Evolutionary conservation across 2,113 vertebrate species (phyloP), one percentile per base, ranked within the genome.

Genomic region (Callorhinus ursinus): DNA sequence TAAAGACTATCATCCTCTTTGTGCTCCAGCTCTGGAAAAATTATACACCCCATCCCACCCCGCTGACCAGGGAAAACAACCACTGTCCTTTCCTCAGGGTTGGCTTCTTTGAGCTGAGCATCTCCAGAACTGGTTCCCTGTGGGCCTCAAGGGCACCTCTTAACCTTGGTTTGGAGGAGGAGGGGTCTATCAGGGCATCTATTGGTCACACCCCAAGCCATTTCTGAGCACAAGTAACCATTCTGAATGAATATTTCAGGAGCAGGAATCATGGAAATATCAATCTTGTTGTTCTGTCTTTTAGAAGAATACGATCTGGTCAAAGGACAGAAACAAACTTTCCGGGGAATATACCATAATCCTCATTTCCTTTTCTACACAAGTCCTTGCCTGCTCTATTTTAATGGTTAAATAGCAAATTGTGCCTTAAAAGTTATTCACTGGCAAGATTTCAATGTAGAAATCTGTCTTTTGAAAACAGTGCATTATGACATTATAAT

Each of bases 361-460:
- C n/a, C 6, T 82, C 69, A 57, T 93, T 96, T 91, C 31, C 16
- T 80, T 91, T 72, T 92, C n/a, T 83, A 42, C 26, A 31, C 46
- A 90, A 88, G 22, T 76, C 46, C 22, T 14, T 77, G 18, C 53
- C 51, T 95, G 79, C 71, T 28, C 6, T 49, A 88, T 85, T 85
- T 90, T 71, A 88, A 71, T 85, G 82, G 42, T 51, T 91, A 95
- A 88, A 79, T 31, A 94, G 39, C 74, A 88, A 94, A 79, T 67
- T 65, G 22, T 92, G n/a, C 51, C 81, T 67, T 84, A 92, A 97
- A 96, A 95, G 79, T 83, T 94, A 90, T 93, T 96, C 82, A 72
- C 24, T 93, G n/a, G n/a, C 26, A 96, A 76, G 13, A 93, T 93
- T 96, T 93, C 71, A 95, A 65, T 82, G 26, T 74, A 85, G 36